These are phyloP conservation scores for Euproctis similis DNA, from an alignment of 2,888 invertebrate genomes.

Conservation along the genomic window DNA sequence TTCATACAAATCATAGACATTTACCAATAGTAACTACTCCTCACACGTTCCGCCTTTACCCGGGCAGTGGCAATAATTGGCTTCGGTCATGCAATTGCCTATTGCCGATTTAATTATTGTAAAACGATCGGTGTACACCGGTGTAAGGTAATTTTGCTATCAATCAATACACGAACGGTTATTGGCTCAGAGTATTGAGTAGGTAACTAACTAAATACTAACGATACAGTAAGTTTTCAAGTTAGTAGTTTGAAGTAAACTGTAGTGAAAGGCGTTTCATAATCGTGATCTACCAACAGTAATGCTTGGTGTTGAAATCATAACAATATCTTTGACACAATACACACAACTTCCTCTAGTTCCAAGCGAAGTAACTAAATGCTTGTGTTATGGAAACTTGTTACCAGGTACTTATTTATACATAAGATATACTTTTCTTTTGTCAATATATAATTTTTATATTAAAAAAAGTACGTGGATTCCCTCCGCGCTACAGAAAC, in stretches of 20 bases:
- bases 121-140: constrained; percentile 70
- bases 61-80: constrained; percentile 69
- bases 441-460: too few relatives aligned
- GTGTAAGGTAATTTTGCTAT: constrained; percentile 73
- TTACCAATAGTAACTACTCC: constrained; percentile 56
- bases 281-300: constrained; percentile 10
- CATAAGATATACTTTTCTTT: too few relatives aligned
- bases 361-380: too few relatives aligned
- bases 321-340: too few relatives aligned
- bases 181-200: constrained; percentile 31
- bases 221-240: too few relatives aligned
- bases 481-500: too few relatives aligned
- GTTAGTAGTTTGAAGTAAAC: constrained; percentile 36
- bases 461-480: too few relatives aligned
- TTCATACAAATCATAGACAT: constrained; percentile 63
- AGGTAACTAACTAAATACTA: constrained; percentile 14
- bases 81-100: constrained; percentile 73
- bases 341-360: too few relatives aligned
- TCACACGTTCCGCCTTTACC: constrained; percentile 65
- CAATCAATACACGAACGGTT: constrained; percentile 59
- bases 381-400: too few relatives aligned
- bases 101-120: constrained; percentile 73
- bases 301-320: neutral
- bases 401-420: too few relatives aligned
- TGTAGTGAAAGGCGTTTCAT: constrained; percentile 41